phyloP scores from a whole-genome alignment of 2,113 vertebrate species.

The Sialia sialis region DNA sequence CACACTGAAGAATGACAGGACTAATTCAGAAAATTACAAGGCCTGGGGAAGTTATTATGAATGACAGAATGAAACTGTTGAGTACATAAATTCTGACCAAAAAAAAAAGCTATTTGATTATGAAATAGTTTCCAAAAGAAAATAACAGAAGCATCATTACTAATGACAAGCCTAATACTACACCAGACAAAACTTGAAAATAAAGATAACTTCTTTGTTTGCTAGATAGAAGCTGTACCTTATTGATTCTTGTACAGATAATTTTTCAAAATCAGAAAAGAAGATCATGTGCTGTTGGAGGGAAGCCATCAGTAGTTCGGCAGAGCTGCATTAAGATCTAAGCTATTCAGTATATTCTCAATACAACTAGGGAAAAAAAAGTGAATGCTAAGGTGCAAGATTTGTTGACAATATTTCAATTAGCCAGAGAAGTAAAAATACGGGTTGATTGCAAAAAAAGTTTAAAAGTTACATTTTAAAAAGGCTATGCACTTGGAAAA shows the following conservation, averaged over 20 bases:
- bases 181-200: neutral
- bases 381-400: neutral
- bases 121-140: neutral
- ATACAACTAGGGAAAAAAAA: neutral
- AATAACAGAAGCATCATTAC: neutral
- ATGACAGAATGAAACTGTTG: neutral
- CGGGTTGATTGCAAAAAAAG: accelerated
- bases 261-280: neutral
- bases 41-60: neutral
- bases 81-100: neutral
- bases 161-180: neutral
- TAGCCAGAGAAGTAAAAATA: neutral
- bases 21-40: neutral
- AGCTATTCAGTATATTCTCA: neutral
- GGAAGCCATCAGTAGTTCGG: neutral
- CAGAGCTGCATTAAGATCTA: neutral
- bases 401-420: neutral
- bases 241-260: neutral
- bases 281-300: neutral
- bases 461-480: neutral
- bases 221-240: neutral
- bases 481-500: neutral
- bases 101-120: neutral
- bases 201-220: neutral
- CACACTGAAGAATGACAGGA: neutral